phyloP scores from a whole-genome alignment of 2,888 invertebrate species.

The Tineola bisselliella region DNA sequence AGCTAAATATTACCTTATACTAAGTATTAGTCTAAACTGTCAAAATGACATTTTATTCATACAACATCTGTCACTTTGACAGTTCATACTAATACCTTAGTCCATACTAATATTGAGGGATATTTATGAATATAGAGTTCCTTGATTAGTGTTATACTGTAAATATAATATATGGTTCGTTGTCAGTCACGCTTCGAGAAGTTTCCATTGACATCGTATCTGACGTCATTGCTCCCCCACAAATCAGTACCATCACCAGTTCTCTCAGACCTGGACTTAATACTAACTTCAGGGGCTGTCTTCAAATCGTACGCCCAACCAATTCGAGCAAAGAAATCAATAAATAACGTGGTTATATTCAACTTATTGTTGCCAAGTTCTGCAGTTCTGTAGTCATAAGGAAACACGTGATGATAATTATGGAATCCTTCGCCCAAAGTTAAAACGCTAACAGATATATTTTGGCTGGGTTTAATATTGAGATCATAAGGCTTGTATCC shows the following conservation, averaged over 20 bases:
- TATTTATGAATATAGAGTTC: too few species aligned
- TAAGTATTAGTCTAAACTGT: too few species aligned
- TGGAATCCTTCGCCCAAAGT: slow-evolving; percentile 39
- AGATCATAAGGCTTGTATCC: slow-evolving; percentile 55
- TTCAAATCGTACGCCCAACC: slow-evolving; percentile 42
- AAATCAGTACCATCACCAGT: slow-evolving; percentile 33
- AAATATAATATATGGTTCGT: too few species aligned
- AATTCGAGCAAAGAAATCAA: slow-evolving; percentile 34
- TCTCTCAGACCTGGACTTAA: slow-evolving; percentile 23
- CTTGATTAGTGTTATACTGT: too few species aligned
- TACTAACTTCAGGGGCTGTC: slow-evolving; percentile 24
- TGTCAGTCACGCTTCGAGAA: neutral
- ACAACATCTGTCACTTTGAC: too few species aligned
- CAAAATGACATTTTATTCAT: too few species aligned
- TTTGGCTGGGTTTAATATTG: slow-evolving; percentile 28
- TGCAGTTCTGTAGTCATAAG: slow-evolving; percentile 38
- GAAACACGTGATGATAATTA: slow-evolving; percentile 38
- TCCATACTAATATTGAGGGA: too few species aligned
- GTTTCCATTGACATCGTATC: neutral
- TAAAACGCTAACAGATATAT: slow-evolving; percentile 21
- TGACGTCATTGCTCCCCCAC: slow-evolving; percentile 16
- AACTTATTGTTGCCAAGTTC: slow-evolving; percentile 35
- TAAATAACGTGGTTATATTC: slow-evolving; percentile 32
- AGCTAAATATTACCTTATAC: too few species aligned
- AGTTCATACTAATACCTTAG: too few species aligned